Base-by-base conservation (phyloP, 1,140 invertebrate genomes). In the Drosophila ogumai region DNA sequence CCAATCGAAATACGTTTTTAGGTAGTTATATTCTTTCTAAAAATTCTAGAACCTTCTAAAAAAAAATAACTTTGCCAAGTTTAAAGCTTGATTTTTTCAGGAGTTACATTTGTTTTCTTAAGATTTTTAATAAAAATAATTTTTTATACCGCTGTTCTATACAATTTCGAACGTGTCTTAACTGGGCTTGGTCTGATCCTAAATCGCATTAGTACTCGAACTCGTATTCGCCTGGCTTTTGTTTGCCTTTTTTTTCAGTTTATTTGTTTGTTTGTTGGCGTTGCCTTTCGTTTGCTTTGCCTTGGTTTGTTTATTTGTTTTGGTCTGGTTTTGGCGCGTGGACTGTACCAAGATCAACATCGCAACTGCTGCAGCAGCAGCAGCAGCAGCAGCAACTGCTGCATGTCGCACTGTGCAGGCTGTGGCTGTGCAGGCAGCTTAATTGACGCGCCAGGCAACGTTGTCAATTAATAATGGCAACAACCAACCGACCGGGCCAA, bases 261-360 rank as follows among this genome's bases (percentile, higher is more conserved):
- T 22, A 19, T 55, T 55, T 36, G 32, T 54, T 54, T 54, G 50
- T 38, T 55, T 55, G 50, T 36, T 52, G 50, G 32, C 50, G 50
- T 54, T 40, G 67, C 36, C 55, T 60, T 57, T 63, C 22, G 50
- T 55, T 38, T 74, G 41, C 41, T 56, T 63, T 36, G 59, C 38
- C 38, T 75, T 47, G 6, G 36, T 40, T n/a, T 15, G 66, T 68
- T 63, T 73, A 61, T 72, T 81, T 67, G 68, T 57, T 73, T 84
- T 79, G 81, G 65, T 80, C 57, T 60, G 76, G 66, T 67, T 81
- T 80, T 85, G 81, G 82, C 82, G 82, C 82, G 82, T 81, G 82
- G 82, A 82, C 80, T 84, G 81, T 82, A 82, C 81, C 82, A 56
- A 77, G 64, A 81, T 85, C 74, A 78, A 74, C 55, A 67, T 43